These are phyloP conservation scores for Stenodema calcarata DNA, from an alignment of 2,888 invertebrate genomes.

Conservation along the genomic window DNA sequence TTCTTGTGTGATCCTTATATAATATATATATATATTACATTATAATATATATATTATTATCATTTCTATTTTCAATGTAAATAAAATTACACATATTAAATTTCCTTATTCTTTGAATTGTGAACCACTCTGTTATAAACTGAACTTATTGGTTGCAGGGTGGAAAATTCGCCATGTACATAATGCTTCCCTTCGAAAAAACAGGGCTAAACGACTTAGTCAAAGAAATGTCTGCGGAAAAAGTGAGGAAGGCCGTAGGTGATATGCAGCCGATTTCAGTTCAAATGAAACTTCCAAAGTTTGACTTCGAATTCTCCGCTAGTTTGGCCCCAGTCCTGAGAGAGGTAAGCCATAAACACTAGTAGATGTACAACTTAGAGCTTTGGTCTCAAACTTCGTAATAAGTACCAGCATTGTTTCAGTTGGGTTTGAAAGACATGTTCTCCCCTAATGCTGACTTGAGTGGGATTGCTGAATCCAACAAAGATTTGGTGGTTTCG, in stretches of 20 bases:
- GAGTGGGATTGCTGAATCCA: conserved; percentile 71
- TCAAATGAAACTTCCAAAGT: conserved; percentile 74
- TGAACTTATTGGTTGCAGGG: conserved; percentile 66
- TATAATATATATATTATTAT: too few species aligned
- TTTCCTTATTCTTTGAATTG: too few species aligned
- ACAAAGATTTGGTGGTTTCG: conserved; percentile 68
- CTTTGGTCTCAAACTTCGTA: too few species aligned
- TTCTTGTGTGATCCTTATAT: too few species aligned
- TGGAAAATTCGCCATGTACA: conserved; percentile 75
- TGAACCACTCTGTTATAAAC: too few species aligned
- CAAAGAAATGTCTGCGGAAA: conserved; percentile 66
- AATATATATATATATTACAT: too few species aligned
- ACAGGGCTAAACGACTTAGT: conserved; percentile 70
- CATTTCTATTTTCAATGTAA: too few species aligned
- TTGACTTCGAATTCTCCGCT: conserved; percentile 74
- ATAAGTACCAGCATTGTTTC: conserved; percentile 53
- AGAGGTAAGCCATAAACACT: conserved; percentile 64
- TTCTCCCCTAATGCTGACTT: conserved; percentile 75
- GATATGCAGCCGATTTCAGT: conserved; percentile 68
- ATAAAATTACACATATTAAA: too few species aligned
- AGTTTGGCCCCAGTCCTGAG: conserved; percentile 68
- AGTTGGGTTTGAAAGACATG: conserved; percentile 76
- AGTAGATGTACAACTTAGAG: too few species aligned
- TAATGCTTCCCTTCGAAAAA: conserved; percentile 72
- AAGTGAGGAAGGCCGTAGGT: conserved; percentile 67